Percentiles rank a stretch among this genome's conserved stretches.
phyloP scores from a whole-genome alignment of 2,888 invertebrate species.

The Philereme vetulata region DNA sequence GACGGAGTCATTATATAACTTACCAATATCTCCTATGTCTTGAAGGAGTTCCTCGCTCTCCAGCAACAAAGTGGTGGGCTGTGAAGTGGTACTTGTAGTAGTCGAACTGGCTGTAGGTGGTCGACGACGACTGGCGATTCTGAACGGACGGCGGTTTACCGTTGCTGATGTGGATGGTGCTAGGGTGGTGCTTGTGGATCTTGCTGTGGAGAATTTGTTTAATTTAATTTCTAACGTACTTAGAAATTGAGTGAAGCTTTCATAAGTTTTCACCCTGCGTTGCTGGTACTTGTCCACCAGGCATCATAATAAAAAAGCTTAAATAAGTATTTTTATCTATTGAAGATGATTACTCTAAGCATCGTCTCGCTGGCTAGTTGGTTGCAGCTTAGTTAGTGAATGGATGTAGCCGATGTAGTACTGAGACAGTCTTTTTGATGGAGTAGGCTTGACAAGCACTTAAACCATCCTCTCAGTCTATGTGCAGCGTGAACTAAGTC shows the following conservation, averaged over 20 bases:
- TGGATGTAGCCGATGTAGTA: too few species aligned
- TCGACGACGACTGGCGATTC: slow-evolving; percentile 64
- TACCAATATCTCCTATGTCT: slow-evolving; percentile 68
- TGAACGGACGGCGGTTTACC: slow-evolving; percentile 62
- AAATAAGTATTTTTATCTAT: too few species aligned
- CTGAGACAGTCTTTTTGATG: too few species aligned
- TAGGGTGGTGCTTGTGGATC: slow-evolving; percentile 26
- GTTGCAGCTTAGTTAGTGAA: too few species aligned
- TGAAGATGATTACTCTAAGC: too few species aligned
- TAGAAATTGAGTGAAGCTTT: neutral
- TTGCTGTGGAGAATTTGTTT: neutral
- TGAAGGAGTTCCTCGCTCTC: slow-evolving; percentile 69
- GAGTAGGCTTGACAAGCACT: too few species aligned
- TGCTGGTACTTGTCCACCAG: too few species aligned
- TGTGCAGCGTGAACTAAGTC: too few species aligned
- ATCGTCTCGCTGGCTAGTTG: too few species aligned
- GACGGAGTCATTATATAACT: slow-evolving; percentile 1
- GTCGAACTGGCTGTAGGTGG: slow-evolving; percentile 40
- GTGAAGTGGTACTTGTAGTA: slow-evolving; percentile 44
- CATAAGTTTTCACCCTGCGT: too few species aligned
- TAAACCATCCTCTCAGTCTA: too few species aligned
- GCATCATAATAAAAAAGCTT: too few species aligned
- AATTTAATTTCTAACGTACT: neutral
- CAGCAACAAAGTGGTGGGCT: slow-evolving; percentile 44
- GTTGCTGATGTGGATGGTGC: slow-evolving; percentile 42